Percentiles rank a stretch among this genome's conserved stretches.
phyloP scores from a whole-genome alignment of 2,113 vertebrate genomes.

The Leuciscus idus region DNA sequence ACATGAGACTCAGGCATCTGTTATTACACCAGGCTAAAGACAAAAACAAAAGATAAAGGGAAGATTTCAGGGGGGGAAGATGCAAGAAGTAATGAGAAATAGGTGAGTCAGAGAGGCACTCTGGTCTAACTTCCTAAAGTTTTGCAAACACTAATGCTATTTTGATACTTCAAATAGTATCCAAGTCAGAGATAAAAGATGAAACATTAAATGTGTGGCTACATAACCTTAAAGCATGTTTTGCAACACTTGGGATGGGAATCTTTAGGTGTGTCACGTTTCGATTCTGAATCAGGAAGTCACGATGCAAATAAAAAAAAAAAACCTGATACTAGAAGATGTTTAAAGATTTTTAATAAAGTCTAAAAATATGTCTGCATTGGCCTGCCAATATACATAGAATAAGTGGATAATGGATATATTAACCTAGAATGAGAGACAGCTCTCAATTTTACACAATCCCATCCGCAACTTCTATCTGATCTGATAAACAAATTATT shows the following conservation, averaged over 20 bases:
- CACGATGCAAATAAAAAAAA: too few species aligned
- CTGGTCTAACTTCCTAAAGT: conserved; percentile 20
- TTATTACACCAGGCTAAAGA: conserved; percentile 41
- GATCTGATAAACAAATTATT: too few species aligned
- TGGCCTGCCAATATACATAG: too few species aligned
- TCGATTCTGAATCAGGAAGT: too few species aligned
- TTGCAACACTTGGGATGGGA: background rate
- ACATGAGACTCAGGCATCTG: conserved; percentile 26
- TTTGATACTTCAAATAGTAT: conserved; percentile 23
- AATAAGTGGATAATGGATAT: too few species aligned
- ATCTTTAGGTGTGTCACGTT: too few species aligned
- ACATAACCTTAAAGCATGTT: background rate
- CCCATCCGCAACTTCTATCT: too few species aligned
- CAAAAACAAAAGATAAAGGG: background rate
- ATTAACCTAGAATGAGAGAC: too few species aligned
- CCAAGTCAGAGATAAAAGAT: background rate
- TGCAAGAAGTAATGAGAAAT: conserved; percentile 1
- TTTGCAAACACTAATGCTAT: conserved; percentile 13
- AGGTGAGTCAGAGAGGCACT: background rate
- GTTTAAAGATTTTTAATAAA: too few species aligned
- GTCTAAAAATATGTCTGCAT: too few species aligned
- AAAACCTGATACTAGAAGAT: too few species aligned
- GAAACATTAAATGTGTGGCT: background rate
- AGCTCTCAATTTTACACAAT: too few species aligned
- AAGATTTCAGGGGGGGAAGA: background rate